These are phyloP conservation scores for Ictalurus punctatus DNA, from an alignment of 2,113 vertebrate species.

Conservation along the genomic window DNA sequence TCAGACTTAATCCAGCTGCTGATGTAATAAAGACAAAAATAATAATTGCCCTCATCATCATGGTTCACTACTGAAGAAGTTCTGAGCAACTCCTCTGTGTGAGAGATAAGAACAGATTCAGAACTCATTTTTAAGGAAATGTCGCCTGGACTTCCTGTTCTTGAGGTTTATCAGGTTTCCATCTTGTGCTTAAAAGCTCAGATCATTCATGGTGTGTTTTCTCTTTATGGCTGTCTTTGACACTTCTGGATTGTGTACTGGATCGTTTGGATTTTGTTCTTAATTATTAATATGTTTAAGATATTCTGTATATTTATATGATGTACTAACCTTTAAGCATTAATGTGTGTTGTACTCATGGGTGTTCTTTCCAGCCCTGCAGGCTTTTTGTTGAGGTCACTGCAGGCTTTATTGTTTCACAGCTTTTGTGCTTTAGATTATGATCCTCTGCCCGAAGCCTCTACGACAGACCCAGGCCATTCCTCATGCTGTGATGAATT, in stretches of 20 bases:
- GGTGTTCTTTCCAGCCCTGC: neutral
- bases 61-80: neutral
- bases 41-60: neutral
- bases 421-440: constrained; percentile 57
- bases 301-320: neutral
- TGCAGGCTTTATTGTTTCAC: constrained; percentile 31
- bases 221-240: neutral
- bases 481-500: constrained; percentile 70
- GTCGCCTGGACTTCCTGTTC: neutral
- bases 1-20: neutral
- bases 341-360: neutral
- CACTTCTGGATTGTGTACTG: neutral
- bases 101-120: neutral
- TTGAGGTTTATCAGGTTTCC: neutral
- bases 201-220: neutral
- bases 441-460: constrained; percentile 56
- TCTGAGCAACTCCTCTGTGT: neutral
- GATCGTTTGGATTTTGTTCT: neutral
- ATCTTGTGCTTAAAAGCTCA: neutral
- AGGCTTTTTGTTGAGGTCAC: constrained; percentile 50
- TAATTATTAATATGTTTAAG: neutral
- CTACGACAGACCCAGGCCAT: constrained; percentile 61
- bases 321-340: neutral
- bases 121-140: neutral
- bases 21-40: neutral